Base-by-base conservation (phyloP, 2,888 invertebrate genomes). In the Heliothis peltigera region DNA sequence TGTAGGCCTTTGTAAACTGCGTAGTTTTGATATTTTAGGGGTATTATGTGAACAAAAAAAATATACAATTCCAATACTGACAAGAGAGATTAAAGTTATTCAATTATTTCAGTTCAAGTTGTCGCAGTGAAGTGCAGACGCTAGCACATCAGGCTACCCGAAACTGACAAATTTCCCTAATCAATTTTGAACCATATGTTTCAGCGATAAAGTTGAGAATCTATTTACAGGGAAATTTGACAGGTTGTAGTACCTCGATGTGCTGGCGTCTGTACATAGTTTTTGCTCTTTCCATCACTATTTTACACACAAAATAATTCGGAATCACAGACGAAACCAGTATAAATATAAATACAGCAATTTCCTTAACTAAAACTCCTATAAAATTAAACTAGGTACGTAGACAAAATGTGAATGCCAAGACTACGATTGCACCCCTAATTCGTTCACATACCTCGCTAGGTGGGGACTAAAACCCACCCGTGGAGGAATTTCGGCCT, bases 361-460 rank as follows among this genome's bases (percentile, higher is more conserved):
- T 18, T 57, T 51, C 39, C 12, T 28, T n/a, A 61, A 48, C 56
- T 49, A 55, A 65, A 70, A 58, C 57, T 61, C 61, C 51, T 44
- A 62, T 72, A 73, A 79, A 76, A 70, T 60, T 70, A 80, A 70
- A 67, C 64, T 64, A 76, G 64, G 64, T 64, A 39, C 42, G 77
- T 62, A 72, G 69, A 49, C 58, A 53, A 75, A 71, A 75, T 63
- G 73, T 70, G 77, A 84, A 86, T 84, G 68, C 83, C 83, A 70
- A 39, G 75, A 59, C 80, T 66, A 84, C 77, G 84, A 87, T 87
- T 89, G 89, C 87, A 88, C 86, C 84, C 83, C 85, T 88, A 90
- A 89, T 90, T 89, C 83, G 86, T 86, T 79, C 84, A 89, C 89
- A 92, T 91, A 88, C 90, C 90, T 84, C 84, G 75, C 82, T 80